A percentile compares a stretch with the other conserved stretches of the same genome.
Evolutionary conservation across 2,797 vertebrate species (phyloP).

Genomic region (Lophotriccus pileatus): DNA sequence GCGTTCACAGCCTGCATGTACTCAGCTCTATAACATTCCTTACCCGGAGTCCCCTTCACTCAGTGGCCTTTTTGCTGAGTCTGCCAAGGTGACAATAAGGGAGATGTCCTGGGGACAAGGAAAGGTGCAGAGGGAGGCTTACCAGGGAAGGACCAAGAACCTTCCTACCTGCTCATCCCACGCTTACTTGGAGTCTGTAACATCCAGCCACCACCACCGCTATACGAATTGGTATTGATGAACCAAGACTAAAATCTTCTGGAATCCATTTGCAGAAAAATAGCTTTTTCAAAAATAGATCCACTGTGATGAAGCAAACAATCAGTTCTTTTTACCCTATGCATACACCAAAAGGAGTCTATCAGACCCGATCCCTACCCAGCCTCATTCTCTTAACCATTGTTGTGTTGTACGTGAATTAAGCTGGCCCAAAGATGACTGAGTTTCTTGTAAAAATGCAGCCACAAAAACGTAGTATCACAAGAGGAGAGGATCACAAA

Average conservation of each 20-base stretch:
- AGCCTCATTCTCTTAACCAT: not conserved
- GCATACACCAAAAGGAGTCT: not conserved
- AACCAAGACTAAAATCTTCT: not conserved
- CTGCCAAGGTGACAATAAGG: not conserved
- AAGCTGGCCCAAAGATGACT: not conserved
- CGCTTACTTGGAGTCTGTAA: not conserved
- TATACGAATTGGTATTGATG: not conserved
- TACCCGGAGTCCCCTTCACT: not conserved
- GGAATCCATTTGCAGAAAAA: not conserved
- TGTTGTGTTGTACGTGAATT: not conserved
- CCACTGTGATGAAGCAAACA: not conserved
- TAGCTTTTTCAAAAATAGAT: not conserved
- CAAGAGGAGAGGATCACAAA: not conserved
- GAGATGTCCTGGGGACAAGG: not conserved
- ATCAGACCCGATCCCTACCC: not conserved
- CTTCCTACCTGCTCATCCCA: not conserved
- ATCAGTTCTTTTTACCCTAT: not conserved
- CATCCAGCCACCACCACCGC: not conserved
- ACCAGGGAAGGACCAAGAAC: not conserved
- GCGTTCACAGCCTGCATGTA: rapidly evolving
- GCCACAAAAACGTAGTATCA: not conserved
- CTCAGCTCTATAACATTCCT: not conserved
- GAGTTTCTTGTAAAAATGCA: not conserved
- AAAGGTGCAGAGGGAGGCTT: not conserved
- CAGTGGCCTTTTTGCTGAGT: not conserved